Percentiles rank a stretch among this genome's conserved stretches.
These are phyloP conservation scores for Calidris pugnax DNA, from an alignment of 2,113 vertebrate species.

Conservation along the genomic window DNA sequence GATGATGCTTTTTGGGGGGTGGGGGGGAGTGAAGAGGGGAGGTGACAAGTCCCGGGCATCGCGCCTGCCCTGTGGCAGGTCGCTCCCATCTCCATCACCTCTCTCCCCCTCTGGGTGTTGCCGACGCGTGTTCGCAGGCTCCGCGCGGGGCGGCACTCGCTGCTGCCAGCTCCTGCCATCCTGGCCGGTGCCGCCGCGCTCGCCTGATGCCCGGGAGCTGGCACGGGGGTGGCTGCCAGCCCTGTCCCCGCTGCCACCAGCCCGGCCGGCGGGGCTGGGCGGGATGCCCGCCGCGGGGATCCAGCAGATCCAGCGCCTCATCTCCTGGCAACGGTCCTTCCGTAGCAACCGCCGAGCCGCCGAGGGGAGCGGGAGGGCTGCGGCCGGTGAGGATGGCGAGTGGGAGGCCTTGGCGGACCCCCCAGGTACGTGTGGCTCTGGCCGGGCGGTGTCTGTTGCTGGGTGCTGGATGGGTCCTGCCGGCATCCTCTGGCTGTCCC, in stretches of 20 bases:
- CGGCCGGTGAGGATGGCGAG: background rate
- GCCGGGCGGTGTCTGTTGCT: background rate
- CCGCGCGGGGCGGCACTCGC: background rate
- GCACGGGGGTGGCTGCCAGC: background rate
- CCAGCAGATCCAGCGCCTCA: slow-evolving; percentile 8
- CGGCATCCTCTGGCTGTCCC: background rate
- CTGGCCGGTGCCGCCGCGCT: background rate
- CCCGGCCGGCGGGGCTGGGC: background rate
- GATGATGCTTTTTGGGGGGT: background rate
- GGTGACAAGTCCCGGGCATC: background rate
- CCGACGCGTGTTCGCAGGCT: background rate
- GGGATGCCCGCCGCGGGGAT: background rate
- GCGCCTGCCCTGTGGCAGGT: background rate
- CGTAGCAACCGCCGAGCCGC: slow-evolving; percentile 25
- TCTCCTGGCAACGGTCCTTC: slow-evolving; percentile 43
- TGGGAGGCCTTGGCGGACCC: background rate
- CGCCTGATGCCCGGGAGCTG: background rate
- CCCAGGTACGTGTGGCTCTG: slow-evolving; percentile 10
- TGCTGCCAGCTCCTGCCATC: background rate
- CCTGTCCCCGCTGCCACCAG: background rate
- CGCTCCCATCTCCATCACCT: background rate
- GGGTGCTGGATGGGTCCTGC: background rate
- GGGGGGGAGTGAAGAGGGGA: no score
- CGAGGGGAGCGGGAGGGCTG: background rate
- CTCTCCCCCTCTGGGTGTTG: background rate